Evolutionary conservation across 2,797 vertebrate species (phyloP).

Genomic region (Dermochelys coriacea): DNA sequence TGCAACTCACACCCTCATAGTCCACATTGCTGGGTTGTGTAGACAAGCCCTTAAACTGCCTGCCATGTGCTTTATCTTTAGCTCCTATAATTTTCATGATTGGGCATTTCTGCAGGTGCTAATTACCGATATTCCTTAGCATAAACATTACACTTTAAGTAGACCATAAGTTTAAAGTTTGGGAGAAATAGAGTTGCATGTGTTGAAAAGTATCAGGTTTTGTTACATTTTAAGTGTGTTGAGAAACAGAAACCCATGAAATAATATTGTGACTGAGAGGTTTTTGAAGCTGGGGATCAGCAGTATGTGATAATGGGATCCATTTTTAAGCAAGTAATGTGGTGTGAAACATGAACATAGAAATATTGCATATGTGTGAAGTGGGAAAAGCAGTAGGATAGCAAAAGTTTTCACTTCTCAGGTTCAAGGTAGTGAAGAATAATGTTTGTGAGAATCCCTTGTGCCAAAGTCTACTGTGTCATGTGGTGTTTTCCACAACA

Average conservation of each 20-base stretch:
- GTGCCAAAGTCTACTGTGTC: neutral
- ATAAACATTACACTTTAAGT: neutral
- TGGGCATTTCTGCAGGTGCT: neutral
- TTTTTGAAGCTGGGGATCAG: neutral
- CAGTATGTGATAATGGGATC: neutral
- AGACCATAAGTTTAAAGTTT: neutral
- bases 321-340: neutral
- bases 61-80: neutral
- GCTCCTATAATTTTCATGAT: neutral
- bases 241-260: neutral
- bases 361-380: neutral
- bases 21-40: neutral
- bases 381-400: neutral
- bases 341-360: neutral
- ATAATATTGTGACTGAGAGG: neutral
- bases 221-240: neutral
- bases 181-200: neutral
- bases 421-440: neutral
- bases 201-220: neutral
- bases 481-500: neutral
- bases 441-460: neutral
- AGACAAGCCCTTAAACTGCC: neutral
- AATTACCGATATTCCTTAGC: neutral
- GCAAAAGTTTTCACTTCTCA: neutral
- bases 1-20: neutral